Conservation (phyloP, 1,140 invertebrate species). For the Camponotus vicinus region DNA sequence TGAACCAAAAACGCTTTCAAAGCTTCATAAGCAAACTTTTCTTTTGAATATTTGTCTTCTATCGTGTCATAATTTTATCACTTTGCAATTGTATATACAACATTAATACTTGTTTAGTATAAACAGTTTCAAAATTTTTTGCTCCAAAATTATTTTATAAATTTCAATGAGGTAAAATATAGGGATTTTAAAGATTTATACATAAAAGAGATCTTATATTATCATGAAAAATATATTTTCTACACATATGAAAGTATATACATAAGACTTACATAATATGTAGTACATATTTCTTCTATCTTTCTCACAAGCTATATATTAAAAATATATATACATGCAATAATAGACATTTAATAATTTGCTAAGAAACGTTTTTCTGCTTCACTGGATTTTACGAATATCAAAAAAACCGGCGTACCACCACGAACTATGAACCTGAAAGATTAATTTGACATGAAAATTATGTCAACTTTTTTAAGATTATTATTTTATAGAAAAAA, state of each 20-base stretch:
- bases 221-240: conserved; percentile 13
- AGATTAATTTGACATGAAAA: conserved; percentile 59
- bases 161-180: neutral
- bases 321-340: neutral
- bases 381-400: conserved; percentile 84
- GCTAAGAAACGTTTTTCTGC: conserved; percentile 83
- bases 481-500: conserved; percentile 10
- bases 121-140: neutral
- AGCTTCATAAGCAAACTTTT: neutral
- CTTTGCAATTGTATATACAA: too few relatives aligned
- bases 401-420: conserved; percentile 86
- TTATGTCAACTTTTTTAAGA: neutral
- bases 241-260: neutral
- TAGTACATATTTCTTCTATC: neutral
- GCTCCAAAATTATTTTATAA: neutral
- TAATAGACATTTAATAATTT: conserved; percentile 69
- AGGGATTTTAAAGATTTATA: neutral
- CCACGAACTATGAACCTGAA: conserved; percentile 85
- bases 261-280: neutral
- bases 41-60: neutral
- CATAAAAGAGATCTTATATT: neutral
- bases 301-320: neutral
- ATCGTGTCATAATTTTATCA: too few relatives aligned
- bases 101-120: neutral
- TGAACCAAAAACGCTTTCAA: neutral